Base-by-base conservation (phyloP, 2,888 invertebrate species). In the Nomada ruficornis region DNA sequence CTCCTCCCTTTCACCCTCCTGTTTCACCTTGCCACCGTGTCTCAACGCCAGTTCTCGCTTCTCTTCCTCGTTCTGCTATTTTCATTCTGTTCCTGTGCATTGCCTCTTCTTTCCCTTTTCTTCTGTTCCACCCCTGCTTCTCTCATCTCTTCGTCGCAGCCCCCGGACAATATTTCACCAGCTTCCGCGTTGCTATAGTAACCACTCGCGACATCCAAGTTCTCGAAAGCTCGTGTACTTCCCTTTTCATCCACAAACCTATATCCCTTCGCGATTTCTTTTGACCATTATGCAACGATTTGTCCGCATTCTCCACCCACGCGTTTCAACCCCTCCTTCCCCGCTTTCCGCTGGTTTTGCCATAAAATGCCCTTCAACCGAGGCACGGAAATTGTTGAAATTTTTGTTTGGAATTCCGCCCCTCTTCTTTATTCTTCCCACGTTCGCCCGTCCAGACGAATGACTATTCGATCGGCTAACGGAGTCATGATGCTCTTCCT, bases 131-230 rank as follows among this genome's bases (percentile, higher is more conserved):
- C 78, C 71, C 68, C 57, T 76, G 68, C 74, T 71, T 76, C 62
- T 78, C 68, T 76, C 65, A 23, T 54, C 71, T 59, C 82, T 77
- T 85, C 86, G 85, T 86, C 84, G 84, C 62, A 76, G 47, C 44
- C 62, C 62, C 55, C 60, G 86, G 90, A 91, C 91, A 90, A 92
- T 92, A 92, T 90, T 92, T 93, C 89, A 90, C 87, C 91, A 84
- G 91, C 90, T 91, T 90, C 87, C 90, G 73, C 87, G 92, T 92
- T 91, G 84, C 92, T 88, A 92, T 92, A 89, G 92, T 89, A 90
- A 93, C 93, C 82, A 84, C 85, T 86, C 88, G 87, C 87, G 86
- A 78, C 72, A 77, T 79, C 84, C 80, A 88, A 87, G 85, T 82
- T 86, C 82, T 83, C 79, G 65, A 78, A 84, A 81, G 78, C 81